A percentile compares a stretch with the other conserved stretches of the same genome.
phyloP scores from a whole-genome alignment of 1,140 invertebrate genomes.

The Diabrotica undecimpunctata region DNA sequence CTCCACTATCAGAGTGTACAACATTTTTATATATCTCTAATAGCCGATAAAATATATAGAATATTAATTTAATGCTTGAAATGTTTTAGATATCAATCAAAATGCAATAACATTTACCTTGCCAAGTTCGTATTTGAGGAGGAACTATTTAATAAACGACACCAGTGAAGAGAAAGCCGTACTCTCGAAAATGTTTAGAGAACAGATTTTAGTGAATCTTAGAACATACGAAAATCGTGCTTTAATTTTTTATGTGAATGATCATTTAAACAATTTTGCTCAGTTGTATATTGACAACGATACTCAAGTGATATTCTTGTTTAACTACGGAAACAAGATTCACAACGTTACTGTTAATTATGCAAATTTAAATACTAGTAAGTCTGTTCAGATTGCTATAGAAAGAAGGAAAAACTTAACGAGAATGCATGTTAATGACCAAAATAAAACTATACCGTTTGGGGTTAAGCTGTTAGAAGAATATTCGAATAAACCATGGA shows the following conservation, averaged over 20 bases:
- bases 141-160: conserved; percentile 67
- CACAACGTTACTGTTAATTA: conserved; percentile 73
- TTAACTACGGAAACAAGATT: conserved; percentile 77
- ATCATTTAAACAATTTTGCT: conserved; percentile 91
- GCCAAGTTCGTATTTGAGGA: conserved; percentile 71
- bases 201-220: conserved; percentile 81
- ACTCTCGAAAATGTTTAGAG: conserved; percentile 68
- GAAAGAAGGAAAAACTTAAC: conserved; percentile 68
- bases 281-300: conserved; percentile 81
- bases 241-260: conserved; percentile 84
- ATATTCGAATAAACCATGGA: conserved; percentile 80
- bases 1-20: no score
- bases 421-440: conserved; percentile 78
- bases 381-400: conserved; percentile 82
- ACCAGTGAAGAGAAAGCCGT: conserved; percentile 61
- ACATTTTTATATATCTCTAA: no score
- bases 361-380: conserved; percentile 70
- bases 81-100: conserved; percentile 77
- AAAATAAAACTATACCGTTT: conserved; percentile 65
- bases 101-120: conserved; percentile 87
- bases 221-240: conserved; percentile 80
- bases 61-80: conserved; percentile 8
- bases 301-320: conserved; percentile 71
- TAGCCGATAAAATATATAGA: no score
- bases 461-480: conserved; percentile 67